Base-by-base conservation (phyloP, 53 echinoderm and acorn worm species). In the Paracentrotus lividus region DNA sequence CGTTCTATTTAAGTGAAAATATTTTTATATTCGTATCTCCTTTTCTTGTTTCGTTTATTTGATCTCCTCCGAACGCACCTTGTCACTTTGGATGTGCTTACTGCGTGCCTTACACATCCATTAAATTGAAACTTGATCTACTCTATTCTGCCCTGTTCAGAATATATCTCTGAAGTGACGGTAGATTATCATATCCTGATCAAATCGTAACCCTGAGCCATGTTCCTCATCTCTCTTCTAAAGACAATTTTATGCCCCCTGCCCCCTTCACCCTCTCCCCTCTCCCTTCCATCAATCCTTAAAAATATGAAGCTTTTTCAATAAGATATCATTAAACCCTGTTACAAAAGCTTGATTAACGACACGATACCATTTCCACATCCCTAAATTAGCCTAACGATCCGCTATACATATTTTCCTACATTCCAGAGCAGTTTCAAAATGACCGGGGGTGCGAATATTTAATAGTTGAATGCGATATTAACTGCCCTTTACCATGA, bases 101-200 rank as follows among this genome's bases (percentile, higher is more conserved):
- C n/a, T n/a, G n/a, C n/a, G n/a, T n/a, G n/a, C 85, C 52, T 43
- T 27, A 85, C 24, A 44, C 49, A 20, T 85, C 85, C 52, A 85
- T 85, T 85, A 85, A 85, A 85, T 7, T 51, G 85, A 85, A 85
- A 85, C 51, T 29, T n/a, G 52, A 85, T 85, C 49, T 5, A 12
- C 27, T 8, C 27, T 85, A 5, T 29, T 85, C 52, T 85, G 49
- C 29, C 8, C 49, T 49, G 42, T 42, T 76, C 16, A 20, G 4
- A 42, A 20, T 20, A 47, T 51, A 49, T 85, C 85, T 51, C 27
- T 49, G 85, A 85, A 85, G 12, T 14, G 49, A n/a, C n/a, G 44
- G 20, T 23, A 21, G 84, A 45, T 72, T 36, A 72, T 72, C 72
- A 38, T 38, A 72, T 36, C 15, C 40, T 76, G 4, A 38, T 75